A percentile compares a stretch with the other conserved stretches of the same genome.
Evolutionary conservation across 1,140 invertebrate species (phyloP).

Genomic region (Augochlora pura): DNA sequence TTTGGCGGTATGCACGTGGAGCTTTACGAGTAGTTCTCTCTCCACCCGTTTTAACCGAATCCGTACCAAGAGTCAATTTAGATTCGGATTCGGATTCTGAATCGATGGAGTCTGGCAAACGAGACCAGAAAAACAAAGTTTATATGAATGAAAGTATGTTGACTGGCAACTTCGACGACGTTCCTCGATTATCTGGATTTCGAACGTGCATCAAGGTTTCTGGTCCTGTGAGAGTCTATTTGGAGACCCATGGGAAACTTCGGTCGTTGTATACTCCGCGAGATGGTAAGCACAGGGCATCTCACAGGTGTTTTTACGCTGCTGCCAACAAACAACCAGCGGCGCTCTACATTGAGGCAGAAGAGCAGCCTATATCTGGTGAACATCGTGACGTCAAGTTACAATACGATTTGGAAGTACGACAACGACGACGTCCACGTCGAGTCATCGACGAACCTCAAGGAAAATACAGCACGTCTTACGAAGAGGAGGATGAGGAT

Average conservation of each 20-base stretch:
- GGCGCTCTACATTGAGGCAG: constrained; percentile 87
- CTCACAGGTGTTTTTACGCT: constrained; percentile 83
- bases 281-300: constrained; percentile 82
- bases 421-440: neutral
- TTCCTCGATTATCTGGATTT: constrained; percentile 81
- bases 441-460: constrained; percentile 4
- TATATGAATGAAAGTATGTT: neutral
- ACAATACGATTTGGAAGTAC: constrained; percentile 85
- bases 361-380: constrained; percentile 63
- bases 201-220: constrained; percentile 85
- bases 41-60: constrained; percentile 59
- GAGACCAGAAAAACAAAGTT: neutral
- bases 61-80: neutral
- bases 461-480: constrained; percentile 70
- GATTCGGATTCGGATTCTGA: neutral
- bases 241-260: constrained; percentile 85
- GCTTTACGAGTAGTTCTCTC: constrained; percentile 86
- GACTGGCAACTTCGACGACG: neutral
- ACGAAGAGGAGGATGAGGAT: constrained; percentile 80
- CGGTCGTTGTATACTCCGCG: constrained; percentile 83
- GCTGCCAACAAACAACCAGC: constrained; percentile 85
- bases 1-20: constrained; percentile 88
- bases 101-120: neutral
- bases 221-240: constrained; percentile 84
- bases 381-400: constrained; percentile 81